Percentiles rank a stretch among this genome's conserved stretches.
Conservation (phyloP, 2,113 vertebrate species). For the Apteryx mantelli region DNA sequence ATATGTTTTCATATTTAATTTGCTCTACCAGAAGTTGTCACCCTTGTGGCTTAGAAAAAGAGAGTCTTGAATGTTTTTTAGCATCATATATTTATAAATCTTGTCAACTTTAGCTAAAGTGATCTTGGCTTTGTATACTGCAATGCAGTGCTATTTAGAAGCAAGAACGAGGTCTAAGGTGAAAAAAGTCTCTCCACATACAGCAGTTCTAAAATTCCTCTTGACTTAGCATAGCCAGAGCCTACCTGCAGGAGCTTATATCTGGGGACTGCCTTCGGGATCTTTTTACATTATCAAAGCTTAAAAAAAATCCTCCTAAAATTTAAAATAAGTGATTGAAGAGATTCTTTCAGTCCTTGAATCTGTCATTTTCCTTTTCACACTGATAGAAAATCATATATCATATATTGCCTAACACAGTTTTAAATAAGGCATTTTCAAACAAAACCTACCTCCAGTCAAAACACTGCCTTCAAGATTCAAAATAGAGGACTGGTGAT, state of each 20-base stretch:
- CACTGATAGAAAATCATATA: neutral
- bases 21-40: neutral
- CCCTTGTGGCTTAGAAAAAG: neutral
- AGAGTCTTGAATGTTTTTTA: neutral
- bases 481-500: accelerated
- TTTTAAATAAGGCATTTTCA: neutral
- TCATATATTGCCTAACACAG: neutral
- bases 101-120: neutral
- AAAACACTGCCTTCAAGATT: neutral
- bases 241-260: neutral
- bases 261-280: neutral
- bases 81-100: neutral
- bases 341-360: neutral
- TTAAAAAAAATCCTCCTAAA: neutral
- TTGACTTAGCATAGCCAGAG: accelerated
- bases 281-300: neutral
- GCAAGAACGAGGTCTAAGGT: neutral
- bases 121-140: neutral
- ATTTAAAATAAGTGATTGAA: neutral
- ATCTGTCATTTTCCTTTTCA: neutral
- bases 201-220: neutral
- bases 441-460: neutral
- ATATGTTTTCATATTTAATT: neutral
- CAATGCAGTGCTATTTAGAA: neutral
- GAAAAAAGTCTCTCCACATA: neutral